Conservation (phyloP, 2,113 vertebrate species). For the Thermophis baileyi region DNA sequence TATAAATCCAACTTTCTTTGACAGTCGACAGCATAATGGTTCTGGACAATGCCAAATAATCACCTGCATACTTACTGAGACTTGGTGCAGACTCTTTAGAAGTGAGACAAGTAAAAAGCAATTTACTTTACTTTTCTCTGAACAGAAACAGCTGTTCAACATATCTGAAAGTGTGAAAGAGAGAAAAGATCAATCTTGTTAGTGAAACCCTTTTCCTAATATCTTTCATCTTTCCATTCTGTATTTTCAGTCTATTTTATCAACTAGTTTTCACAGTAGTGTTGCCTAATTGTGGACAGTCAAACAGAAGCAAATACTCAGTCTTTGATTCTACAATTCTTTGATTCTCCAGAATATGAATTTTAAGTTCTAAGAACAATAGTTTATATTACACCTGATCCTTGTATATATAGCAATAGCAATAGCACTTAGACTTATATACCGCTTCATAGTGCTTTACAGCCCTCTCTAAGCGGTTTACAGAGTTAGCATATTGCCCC, state of each 20-base stretch:
- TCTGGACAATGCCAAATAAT: conserved; percentile 62
- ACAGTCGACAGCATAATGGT: conserved; percentile 61
- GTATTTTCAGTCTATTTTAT: conserved; percentile 38
- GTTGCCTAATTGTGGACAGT: conserved; percentile 29
- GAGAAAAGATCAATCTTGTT: conserved; percentile 51
- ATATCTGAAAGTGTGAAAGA: not conserved
- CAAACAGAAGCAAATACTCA: not conserved
- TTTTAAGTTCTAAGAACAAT: not conserved
- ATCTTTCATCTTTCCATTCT: conserved; percentile 18
- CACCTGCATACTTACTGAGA: conserved; percentile 60
- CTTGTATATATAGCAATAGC: not conserved
- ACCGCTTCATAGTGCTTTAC: no score
- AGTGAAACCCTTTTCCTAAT: conserved; percentile 29
- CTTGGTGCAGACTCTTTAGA: conserved; percentile 45
- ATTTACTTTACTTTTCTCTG: conserved; percentile 43
- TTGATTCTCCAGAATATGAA: not conserved
- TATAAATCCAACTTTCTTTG: conserved; percentile 60
- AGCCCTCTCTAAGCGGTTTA: no score
- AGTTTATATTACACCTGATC: not conserved
- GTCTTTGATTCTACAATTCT: not conserved
- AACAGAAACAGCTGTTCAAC: conserved; percentile 50
- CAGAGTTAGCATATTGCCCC: no score
- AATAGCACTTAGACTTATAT: no score
- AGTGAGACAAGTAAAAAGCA: conserved; percentile 58
- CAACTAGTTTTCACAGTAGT: conserved; percentile 13